Evolutionary conservation across 2,888 invertebrate species (phyloP), one percentile per base, ranked within the genome.

Genomic region (Eupithecia abbreviata): DNA sequence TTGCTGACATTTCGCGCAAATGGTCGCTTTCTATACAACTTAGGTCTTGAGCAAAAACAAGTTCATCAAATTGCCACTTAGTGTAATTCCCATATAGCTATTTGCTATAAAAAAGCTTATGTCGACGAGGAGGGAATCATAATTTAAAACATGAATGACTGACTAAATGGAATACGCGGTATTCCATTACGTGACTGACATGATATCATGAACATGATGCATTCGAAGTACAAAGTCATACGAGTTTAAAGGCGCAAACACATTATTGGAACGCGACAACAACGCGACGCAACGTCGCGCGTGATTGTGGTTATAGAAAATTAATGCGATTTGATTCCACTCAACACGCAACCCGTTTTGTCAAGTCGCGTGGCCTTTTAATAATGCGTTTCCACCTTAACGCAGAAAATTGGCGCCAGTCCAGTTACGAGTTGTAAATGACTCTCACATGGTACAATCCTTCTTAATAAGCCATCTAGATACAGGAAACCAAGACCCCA

Each of bases 371-470:
- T 51, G 15, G 49, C 15, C 7, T n/a, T 55, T 55, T 3, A 55
- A n/a, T 55, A 6, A 4, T 55, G 55, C n/a, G 2, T 55, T 55
- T 55, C 55, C n/a, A 55, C n/a, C n/a, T 55, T n/a, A 55, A 70
- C 49, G 30, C 71, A 30, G 43, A 51, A 45, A 58, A 71, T 77
- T 77, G 77, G 73, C 77, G 67, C 67, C 45, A 62, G 41, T 77
- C 77, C 77, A 74, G 43, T 13, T 13, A 49, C 41, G n/a, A 65
- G 65, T 65, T 41, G 41, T 41, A 5, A 65, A 65, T 41, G 30
- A 30, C 12, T 30, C 41, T 30, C 41, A 41, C 13, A 41, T 15
- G 51, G 49, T 7, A 65, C 9, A 3, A 30, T 65, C 13, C 65
- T 41, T 41, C 13, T 15, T 65, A 9, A 65, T 65, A 12, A 65